Evolutionary conservation across 2,888 invertebrate species (phyloP).

Genomic region (Rhamphomyia laevipes): DNA sequence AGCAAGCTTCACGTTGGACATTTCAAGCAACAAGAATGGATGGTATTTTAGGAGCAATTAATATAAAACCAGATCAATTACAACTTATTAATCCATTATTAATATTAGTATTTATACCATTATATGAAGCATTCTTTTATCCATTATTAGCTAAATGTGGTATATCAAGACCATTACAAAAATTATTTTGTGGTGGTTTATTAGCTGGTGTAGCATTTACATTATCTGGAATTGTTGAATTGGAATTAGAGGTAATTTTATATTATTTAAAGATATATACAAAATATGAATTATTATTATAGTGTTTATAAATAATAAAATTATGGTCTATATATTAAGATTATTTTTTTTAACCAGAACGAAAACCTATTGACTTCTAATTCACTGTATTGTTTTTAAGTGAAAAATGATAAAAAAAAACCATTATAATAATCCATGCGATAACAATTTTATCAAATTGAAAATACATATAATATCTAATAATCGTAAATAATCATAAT

Average conservation of each 20-base stretch:
- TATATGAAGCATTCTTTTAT: conserved; percentile 70
- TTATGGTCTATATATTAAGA: not conserved
- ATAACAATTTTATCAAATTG: too few species aligned
- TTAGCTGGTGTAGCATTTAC: conserved; percentile 76
- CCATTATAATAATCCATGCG: too few species aligned
- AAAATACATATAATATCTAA: too few species aligned
- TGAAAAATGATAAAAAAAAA: not conserved
- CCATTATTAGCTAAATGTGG: conserved; percentile 60
- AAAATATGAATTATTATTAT: not conserved
- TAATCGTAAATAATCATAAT: too few species aligned
- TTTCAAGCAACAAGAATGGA: conserved; percentile 85
- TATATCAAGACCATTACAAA: conserved; percentile 65
- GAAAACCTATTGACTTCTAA: too few species aligned
- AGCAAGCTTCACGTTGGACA: conserved; percentile 87
- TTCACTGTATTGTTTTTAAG: too few species aligned
- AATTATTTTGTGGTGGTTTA: conserved; percentile 77
- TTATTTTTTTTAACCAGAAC: not conserved
- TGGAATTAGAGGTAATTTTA: conserved; percentile 55
- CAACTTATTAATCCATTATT: conserved; percentile 83
- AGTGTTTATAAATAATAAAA: conserved; percentile 4
- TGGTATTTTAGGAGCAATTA: conserved; percentile 60
- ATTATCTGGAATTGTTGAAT: conserved; percentile 76
- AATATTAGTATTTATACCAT: conserved; percentile 73
- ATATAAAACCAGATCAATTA: conserved; percentile 87
- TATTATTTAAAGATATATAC: not conserved